phyloP scores from a whole-genome alignment of 2,797 vertebrate species.

The Gadopsis bispinosus region DNA sequence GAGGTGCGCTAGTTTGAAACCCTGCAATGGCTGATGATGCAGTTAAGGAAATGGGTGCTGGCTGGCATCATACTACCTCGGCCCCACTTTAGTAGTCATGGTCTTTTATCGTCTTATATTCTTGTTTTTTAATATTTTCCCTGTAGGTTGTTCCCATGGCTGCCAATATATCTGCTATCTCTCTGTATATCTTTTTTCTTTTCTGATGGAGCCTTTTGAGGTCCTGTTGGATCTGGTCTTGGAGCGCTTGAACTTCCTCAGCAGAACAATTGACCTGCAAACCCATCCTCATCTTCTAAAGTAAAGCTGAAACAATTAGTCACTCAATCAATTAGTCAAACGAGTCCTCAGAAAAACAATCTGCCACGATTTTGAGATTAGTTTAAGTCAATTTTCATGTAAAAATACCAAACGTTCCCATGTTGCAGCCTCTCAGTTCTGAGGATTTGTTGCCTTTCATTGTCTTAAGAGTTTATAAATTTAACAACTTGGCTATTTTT shows the following conservation, averaged over 20 bases:
- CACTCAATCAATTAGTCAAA: background rate
- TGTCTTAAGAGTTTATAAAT: background rate
- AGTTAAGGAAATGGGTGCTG: background rate
- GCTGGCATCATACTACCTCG: background rate
- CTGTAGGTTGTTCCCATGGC: background rate
- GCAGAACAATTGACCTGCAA: background rate
- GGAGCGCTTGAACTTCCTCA: background rate
- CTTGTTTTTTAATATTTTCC: background rate
- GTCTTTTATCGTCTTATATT: background rate
- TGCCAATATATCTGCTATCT: background rate
- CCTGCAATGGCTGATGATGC: background rate
- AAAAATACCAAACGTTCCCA: background rate
- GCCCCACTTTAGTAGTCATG: background rate
- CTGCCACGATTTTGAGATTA: too few relatives aligned
- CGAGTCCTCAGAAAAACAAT: background rate
- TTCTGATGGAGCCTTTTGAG: background rate
- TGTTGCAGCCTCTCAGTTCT: too few relatives aligned
- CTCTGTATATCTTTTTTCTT: background rate
- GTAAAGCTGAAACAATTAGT: background rate
- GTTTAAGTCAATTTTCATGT: too few relatives aligned
- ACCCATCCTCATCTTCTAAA: background rate
- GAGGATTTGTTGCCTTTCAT: background rate
- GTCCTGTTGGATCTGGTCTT: too few relatives aligned
- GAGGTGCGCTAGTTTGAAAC: conserved; percentile 24
- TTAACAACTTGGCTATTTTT: background rate